Percentiles rank a stretch among this genome's conserved stretches.
These are phyloP conservation scores for Rhombomys opimus DNA, from an alignment of 2,113 vertebrate species.

Conservation along the genomic window DNA sequence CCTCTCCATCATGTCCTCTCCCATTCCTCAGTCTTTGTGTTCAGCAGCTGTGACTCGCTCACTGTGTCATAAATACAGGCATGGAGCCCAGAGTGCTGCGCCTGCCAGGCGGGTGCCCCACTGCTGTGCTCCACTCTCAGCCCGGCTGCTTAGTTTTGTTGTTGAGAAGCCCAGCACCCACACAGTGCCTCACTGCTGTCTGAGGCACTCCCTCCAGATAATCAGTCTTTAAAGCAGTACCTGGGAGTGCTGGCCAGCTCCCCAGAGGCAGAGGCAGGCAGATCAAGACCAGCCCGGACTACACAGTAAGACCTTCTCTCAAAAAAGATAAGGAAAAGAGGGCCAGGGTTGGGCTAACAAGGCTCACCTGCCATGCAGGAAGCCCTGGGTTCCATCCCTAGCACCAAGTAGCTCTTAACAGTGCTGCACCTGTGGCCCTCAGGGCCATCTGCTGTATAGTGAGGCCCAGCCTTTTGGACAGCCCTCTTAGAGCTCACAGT, in stretches of 20 bases:
- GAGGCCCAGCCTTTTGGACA: neutral
- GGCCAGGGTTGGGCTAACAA: neutral
- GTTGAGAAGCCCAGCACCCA: neutral
- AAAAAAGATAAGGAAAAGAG: neutral
- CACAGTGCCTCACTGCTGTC: neutral
- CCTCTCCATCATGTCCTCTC: too few relatives aligned
- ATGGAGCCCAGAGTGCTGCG: neutral
- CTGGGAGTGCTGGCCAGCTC: neutral
- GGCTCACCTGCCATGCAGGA: neutral
- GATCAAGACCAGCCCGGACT: neutral
- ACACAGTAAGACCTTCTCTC: neutral
- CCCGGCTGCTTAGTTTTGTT: neutral
- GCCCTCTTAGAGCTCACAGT: neutral
- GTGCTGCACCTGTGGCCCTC: too few relatives aligned
- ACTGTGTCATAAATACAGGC: neutral
- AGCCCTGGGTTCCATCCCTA: neutral
- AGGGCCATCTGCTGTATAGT: neutral
- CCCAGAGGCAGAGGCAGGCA: neutral
- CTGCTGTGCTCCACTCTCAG: neutral
- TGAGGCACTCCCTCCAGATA: neutral
- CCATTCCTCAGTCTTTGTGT: neutral
- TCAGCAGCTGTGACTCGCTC: neutral
- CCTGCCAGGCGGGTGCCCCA: too few relatives aligned
- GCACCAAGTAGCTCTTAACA: neutral
- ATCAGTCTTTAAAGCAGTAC: neutral